These are phyloP conservation scores for Malurus alboscapulatus DNA, from an alignment of 2,113 vertebrate genomes.

Conservation along the genomic window DNA sequence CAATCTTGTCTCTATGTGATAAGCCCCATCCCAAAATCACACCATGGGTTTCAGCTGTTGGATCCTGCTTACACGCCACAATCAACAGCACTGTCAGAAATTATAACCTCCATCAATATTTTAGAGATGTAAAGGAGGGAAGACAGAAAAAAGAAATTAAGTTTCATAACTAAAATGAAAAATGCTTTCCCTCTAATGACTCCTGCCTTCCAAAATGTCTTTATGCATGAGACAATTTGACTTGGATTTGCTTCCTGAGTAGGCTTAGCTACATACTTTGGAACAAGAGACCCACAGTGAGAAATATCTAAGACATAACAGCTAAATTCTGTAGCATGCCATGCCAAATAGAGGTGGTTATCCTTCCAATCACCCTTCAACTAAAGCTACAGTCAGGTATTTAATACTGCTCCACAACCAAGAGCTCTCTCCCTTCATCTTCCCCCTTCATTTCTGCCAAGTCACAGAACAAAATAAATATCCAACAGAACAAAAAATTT, in stretches of 20 bases:
- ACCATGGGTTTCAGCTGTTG: not conserved
- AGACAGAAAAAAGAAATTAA: constrained; percentile 33
- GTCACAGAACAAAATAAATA: constrained; percentile 46
- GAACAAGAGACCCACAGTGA: constrained; percentile 13
- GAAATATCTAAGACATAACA: not conserved
- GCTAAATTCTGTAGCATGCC: not conserved
- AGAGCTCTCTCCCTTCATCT: constrained; percentile 28
- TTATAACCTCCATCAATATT: constrained; percentile 15
- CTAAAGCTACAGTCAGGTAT: constrained; percentile 5
- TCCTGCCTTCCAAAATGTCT: not conserved
- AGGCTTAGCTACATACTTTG: constrained; percentile 9
- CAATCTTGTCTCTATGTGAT: not conserved
- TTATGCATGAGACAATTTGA: constrained; percentile 9
- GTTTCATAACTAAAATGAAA: constrained; percentile 31
- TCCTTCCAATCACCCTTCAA: not conserved
- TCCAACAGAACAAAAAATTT: not conserved
- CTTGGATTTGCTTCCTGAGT: constrained; percentile 27
- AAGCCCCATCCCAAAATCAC: not conserved
- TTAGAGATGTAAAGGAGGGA: constrained; percentile 1
- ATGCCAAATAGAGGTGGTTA: not conserved
- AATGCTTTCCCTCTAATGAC: constrained; percentile 15
- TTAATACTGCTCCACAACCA: not conserved
- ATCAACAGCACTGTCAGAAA: constrained; percentile 7
- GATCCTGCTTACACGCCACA: not conserved
- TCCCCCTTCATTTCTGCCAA: constrained; percentile 15